These are phyloP conservation scores for Umimayanthus kanabou DNA, from an alignment of 92 coral and sea anemone genomes.

Conservation along the genomic window DNA sequence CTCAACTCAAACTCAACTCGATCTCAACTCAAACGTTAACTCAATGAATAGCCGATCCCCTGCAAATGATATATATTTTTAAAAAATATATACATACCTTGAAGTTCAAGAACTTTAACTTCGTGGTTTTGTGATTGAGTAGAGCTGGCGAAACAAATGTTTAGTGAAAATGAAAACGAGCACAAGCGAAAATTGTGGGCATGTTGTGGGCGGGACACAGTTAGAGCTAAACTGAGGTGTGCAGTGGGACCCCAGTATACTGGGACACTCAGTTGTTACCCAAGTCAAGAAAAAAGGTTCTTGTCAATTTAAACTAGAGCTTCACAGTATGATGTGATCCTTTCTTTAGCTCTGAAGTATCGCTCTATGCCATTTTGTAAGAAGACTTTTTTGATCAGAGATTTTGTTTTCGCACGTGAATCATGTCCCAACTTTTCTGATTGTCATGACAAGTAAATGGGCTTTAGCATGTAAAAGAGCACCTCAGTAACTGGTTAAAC, in stretches of 20 bases:
- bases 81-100: not conserved
- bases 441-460: too few relatives aligned
- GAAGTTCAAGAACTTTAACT: too few relatives aligned
- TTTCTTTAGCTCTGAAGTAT: not conserved
- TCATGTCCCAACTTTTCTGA: too few relatives aligned
- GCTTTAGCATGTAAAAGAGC: too few relatives aligned
- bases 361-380: not conserved
- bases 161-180: not conserved
- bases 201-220: constrained; percentile 12
- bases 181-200: not conserved
- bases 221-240: not conserved
- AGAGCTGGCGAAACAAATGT: not conserved
- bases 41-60: too few relatives aligned
- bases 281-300: not conserved
- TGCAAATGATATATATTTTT: not conserved
- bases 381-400: not conserved
- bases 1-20: too few relatives aligned
- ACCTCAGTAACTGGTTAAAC: too few relatives aligned
- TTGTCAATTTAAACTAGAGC: not conserved
- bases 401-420: not conserved
- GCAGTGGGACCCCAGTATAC: not conserved
- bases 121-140: not conserved
- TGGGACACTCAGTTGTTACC: constrained; percentile 2
- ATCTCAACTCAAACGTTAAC: too few relatives aligned
- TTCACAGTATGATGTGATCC: not conserved